Evolutionary conservation across 2,888 invertebrate genomes (phyloP).

Genomic region (Ochropleura leucogaster): DNA sequence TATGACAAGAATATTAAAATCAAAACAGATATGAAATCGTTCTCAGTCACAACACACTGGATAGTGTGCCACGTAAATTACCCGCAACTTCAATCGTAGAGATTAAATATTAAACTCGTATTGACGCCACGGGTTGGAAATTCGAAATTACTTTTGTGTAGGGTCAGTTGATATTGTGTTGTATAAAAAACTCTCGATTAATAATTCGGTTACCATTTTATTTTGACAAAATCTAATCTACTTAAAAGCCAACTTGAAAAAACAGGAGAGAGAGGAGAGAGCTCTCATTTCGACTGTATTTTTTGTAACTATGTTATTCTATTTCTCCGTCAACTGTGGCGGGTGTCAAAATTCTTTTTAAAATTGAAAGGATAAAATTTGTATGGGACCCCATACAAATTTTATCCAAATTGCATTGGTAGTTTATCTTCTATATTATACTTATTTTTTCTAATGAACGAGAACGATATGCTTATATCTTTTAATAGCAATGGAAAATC

Average conservation of each 20-base stretch:
- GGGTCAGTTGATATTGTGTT: background rate
- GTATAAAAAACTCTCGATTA: background rate
- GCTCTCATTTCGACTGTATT: too few species aligned
- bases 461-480: too few species aligned
- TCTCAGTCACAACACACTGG: slow-evolving; percentile 1
- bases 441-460: too few species aligned
- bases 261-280: too few species aligned
- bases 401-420: background rate
- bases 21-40: slow-evolving; percentile 20
- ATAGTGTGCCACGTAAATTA: slow-evolving; percentile 41
- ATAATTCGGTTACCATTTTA: background rate
- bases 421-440: too few species aligned
- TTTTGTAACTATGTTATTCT: too few species aligned
- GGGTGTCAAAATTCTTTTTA: too few species aligned
- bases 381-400: too few species aligned
- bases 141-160: slow-evolving; percentile 13
- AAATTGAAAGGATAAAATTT: too few species aligned
- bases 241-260: background rate
- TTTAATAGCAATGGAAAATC: too few species aligned
- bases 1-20: background rate
- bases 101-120: slow-evolving; percentile 44
- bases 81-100: slow-evolving; percentile 30
- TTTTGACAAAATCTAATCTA: slow-evolving; percentile 21
- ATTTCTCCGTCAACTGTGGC: too few species aligned
- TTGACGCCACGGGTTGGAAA: slow-evolving; percentile 18